A percentile compares a stretch with the other conserved stretches of the same genome.
Evolutionary conservation across 2,113 vertebrate genomes (phyloP).

Genomic region (Dascyllus trimaculatus): DNA sequence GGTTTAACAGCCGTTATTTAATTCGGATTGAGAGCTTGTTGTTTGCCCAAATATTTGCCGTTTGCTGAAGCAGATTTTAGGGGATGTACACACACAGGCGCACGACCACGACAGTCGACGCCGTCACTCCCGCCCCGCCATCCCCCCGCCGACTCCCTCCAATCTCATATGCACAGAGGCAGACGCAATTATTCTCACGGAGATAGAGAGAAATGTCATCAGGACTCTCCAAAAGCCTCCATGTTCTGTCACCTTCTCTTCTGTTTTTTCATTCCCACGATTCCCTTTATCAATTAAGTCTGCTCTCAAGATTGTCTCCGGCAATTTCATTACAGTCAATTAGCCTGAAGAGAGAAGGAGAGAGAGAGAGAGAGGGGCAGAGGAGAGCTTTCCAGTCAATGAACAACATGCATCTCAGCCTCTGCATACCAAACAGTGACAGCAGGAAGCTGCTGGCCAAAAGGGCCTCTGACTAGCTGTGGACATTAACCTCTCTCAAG

Average conservation of each 20-base stretch:
- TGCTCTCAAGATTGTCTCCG: conserved; percentile 70
- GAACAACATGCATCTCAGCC: conserved; percentile 42
- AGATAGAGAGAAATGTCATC: conserved; percentile 71
- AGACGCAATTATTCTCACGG: conserved; percentile 57
- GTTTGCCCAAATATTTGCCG: conserved; percentile 10
- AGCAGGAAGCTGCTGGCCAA: conserved; percentile 38
- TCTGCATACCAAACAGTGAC: conserved; percentile 63
- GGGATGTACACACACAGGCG: background rate
- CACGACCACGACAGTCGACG: conserved; percentile 14
- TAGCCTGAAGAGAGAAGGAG: conserved; percentile 64
- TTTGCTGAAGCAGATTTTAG: conserved; percentile 22
- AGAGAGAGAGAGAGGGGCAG: conserved; percentile 43
- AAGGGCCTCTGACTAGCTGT: conserved; percentile 21
- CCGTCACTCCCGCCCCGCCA: background rate
- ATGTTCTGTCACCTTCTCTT: conserved; percentile 62
- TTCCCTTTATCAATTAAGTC: conserved; percentile 74
- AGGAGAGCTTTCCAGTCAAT: conserved; percentile 46
- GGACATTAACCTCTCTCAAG: conserved; percentile 50
- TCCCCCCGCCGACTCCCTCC: background rate
- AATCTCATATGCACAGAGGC: conserved; percentile 49
- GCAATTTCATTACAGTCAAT: conserved; percentile 82
- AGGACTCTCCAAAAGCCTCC: conserved; percentile 46
- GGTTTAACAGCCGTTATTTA: conserved; percentile 18
- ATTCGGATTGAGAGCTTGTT: background rate
- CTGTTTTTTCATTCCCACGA: conserved; percentile 42